A percentile compares a stretch with the other conserved stretches of the same genome.
Evolutionary conservation across 2,797 vertebrate genomes (phyloP).

Genomic region (Hylomyscus alleni): DNA sequence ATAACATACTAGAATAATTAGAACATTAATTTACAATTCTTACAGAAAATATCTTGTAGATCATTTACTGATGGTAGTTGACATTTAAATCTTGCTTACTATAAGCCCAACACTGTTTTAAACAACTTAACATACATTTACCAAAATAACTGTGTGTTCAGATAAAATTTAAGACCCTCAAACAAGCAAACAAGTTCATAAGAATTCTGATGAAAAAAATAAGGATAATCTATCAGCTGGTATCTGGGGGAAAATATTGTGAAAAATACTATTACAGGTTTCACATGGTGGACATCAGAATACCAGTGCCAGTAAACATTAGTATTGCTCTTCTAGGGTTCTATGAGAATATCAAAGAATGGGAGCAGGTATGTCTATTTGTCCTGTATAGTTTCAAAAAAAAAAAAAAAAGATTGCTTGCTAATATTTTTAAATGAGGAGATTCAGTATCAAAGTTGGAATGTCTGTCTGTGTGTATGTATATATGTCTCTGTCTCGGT

Average conservation of each 20-base stretch:
- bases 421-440: constrained; percentile 51
- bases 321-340: not conserved
- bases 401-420: not conserved
- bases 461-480: not conserved
- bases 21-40: constrained; percentile 38
- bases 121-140: constrained; percentile 20
- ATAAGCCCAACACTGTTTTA: not conserved
- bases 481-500: not conserved
- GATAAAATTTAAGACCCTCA: constrained; percentile 8
- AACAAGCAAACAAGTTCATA: not conserved
- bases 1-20: constrained; percentile 54
- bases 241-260: not conserved
- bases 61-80: constrained; percentile 19
- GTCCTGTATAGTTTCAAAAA: not conserved
- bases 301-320: not conserved
- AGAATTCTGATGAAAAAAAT: not conserved
- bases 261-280: not conserved
- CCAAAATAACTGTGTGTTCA: constrained; percentile 1
- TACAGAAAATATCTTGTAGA: constrained; percentile 54
- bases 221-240: not conserved
- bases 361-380: not conserved
- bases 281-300: not conserved
- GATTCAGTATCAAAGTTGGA: not conserved
- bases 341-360: not conserved
- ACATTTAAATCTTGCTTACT: not conserved